A percentile compares a stretch with the other conserved stretches of the same genome.
Evolutionary conservation across 2,888 invertebrate species (phyloP).

Genomic region (Athrips mouffetella): DNA sequence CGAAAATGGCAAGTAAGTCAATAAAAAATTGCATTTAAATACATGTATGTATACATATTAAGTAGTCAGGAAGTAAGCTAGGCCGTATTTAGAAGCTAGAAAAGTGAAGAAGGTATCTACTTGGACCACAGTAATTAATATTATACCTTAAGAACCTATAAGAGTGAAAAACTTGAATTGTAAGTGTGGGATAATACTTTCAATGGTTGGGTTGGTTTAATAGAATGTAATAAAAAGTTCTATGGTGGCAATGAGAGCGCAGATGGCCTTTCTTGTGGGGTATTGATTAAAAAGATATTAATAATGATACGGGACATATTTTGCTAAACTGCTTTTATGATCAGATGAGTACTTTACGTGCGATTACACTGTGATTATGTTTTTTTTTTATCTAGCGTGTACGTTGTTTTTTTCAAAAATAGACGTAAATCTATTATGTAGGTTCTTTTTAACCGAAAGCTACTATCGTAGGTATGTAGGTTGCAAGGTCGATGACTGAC

Average conservation of each 20-base stretch:
- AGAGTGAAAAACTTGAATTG: conserved; percentile 16
- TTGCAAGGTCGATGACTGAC: no score
- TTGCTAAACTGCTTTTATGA: no score
- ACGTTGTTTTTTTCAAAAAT: no score
- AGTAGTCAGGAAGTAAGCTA: not conserved
- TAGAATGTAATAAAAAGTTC: conserved; percentile 12
- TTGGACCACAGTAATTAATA: conserved; percentile 5
- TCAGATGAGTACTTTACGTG: no score
- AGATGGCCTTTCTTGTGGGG: not conserved
- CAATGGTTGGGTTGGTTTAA: conserved; percentile 15
- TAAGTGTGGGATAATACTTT: conserved; percentile 20
- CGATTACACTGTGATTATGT: no score
- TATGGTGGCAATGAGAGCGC: not conserved
- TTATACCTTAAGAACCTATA: conserved; percentile 1
- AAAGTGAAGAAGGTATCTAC: conserved; percentile 1
- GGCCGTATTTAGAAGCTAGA: not conserved
- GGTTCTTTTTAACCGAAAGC: no score
- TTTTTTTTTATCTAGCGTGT: no score
- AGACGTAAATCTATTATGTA: no score
- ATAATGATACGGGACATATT: not conserved
- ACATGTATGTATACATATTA: not conserved
- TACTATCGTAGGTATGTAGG: no score
- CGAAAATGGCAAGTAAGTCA: not conserved
- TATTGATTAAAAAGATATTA: conserved; percentile 1
- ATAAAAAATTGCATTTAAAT: not conserved